Percentiles rank a stretch among this genome's conserved stretches.
Conservation (phyloP, 2,888 invertebrate genomes). For the Tachina grossa region DNA sequence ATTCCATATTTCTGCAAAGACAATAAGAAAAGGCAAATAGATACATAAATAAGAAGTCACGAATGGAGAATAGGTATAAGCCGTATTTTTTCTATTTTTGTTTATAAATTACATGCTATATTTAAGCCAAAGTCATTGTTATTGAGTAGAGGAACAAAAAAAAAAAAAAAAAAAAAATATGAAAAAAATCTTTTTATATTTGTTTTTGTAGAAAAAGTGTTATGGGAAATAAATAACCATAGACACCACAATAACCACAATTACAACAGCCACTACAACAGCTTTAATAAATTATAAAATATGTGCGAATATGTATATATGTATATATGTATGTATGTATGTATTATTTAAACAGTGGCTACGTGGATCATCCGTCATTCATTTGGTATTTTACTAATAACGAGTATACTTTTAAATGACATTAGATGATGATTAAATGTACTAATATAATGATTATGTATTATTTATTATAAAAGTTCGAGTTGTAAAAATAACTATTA, state of each 20-base stretch:
- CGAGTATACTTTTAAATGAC: constrained; percentile 33
- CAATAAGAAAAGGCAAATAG: constrained; percentile 51
- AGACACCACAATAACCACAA: constrained; percentile 57
- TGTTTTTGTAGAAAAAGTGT: constrained; percentile 47
- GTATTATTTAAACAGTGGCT: constrained; percentile 33
- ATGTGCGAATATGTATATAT: constrained; percentile 61
- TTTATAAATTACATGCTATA: constrained; percentile 33
- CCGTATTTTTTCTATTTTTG: constrained; percentile 20
- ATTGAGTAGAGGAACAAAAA: constrained; percentile 40
- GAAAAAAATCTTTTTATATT: background rate
- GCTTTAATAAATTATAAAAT: constrained; percentile 36
- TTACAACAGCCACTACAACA: constrained; percentile 29
- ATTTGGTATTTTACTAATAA: constrained; percentile 15
- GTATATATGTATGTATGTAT: background rate
- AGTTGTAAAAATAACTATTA: constrained; percentile 30
- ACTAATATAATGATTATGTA: constrained; percentile 37
- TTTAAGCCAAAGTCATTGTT: constrained; percentile 67
- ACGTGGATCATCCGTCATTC: constrained; percentile 26
- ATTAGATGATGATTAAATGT: constrained; percentile 39
- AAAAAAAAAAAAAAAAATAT: background rate
- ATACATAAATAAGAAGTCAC: constrained; percentile 37
- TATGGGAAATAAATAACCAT: constrained; percentile 64
- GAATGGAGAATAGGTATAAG: constrained; percentile 8
- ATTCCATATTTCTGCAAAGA: constrained; percentile 80
- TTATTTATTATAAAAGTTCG: background rate